Conservation (phyloP, 2,888 invertebrate species). For the Heterodera filipjevi region DNA sequence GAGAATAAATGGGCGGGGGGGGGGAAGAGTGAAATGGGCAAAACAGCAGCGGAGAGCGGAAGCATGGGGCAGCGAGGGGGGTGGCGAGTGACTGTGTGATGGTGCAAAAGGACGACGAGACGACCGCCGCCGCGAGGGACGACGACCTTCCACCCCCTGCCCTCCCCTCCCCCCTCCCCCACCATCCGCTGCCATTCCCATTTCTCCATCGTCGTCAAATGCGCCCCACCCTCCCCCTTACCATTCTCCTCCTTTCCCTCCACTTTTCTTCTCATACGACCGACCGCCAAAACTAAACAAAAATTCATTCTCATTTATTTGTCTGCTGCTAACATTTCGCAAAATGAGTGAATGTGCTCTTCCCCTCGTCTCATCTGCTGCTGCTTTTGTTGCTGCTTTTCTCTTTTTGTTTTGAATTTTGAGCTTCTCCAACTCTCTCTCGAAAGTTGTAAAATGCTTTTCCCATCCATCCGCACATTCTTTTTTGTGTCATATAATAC, state of each 20-base stretch:
- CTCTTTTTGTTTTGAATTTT: no score
- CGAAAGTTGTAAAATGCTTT: no score
- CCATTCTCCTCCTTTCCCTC: neutral
- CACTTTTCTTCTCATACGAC: neutral
- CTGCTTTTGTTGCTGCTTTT: no score
- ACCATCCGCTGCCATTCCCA: neutral
- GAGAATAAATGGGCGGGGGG: neutral
- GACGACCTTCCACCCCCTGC: neutral
- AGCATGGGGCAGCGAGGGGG: neutral
- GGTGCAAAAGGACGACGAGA: constrained; percentile 12
- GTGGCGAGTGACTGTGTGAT: neutral
- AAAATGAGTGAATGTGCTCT: neutral
- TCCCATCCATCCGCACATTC: no score
- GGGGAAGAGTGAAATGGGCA: constrained; percentile 12
- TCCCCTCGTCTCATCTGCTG: no score
- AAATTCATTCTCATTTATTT: constrained; percentile 1
- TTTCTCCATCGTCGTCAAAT: neutral
- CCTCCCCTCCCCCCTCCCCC: neutral
- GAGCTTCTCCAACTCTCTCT: no score
- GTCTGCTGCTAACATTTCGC: neutral
- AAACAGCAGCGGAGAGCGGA: neutral
- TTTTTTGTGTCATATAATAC: no score
- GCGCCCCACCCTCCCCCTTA: neutral
- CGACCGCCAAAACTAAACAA: constrained; percentile 1
- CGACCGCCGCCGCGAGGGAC: neutral